Evolutionary conservation across 2,113 vertebrate genomes (phyloP).

Genomic region (Urocolius indicus): DNA sequence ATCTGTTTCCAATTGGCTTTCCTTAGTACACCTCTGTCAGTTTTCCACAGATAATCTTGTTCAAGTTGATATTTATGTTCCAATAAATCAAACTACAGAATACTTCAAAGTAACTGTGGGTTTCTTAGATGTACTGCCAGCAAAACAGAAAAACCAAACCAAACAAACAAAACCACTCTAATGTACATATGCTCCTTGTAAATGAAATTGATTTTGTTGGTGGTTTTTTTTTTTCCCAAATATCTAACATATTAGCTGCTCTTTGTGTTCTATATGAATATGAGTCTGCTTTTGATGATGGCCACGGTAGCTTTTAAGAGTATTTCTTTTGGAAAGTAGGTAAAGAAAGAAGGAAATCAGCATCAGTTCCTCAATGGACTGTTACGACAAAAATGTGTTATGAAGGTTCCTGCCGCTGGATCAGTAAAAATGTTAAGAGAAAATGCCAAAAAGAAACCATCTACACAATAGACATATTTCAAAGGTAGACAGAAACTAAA

Average conservation of each 20-base stretch:
- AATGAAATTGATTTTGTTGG: not conserved
- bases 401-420: not conserved
- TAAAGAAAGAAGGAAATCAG: not conserved
- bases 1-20: not conserved
- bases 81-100: not conserved
- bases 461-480: not conserved
- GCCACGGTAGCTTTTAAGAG: not conserved
- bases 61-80: not conserved
- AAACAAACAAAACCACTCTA: not conserved
- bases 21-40: not conserved
- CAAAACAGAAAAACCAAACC: not conserved
- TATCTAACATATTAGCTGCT: not conserved
- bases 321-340: not conserved
- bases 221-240: not conserved
- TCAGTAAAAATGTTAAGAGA: not conserved
- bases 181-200: not conserved
- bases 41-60: not conserved
- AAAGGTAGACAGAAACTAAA: not conserved
- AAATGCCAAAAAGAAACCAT: not conserved
- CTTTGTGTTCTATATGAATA: not conserved
- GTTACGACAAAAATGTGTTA: not conserved
- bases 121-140: not conserved
- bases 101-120: not conserved
- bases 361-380: not conserved
- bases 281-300: not conserved